Percentiles rank a stretch among this genome's conserved stretches.
These are phyloP conservation scores for Pocillopora meandrina DNA, from an alignment of 92 coral and sea anemone species.

Conservation along the genomic window DNA sequence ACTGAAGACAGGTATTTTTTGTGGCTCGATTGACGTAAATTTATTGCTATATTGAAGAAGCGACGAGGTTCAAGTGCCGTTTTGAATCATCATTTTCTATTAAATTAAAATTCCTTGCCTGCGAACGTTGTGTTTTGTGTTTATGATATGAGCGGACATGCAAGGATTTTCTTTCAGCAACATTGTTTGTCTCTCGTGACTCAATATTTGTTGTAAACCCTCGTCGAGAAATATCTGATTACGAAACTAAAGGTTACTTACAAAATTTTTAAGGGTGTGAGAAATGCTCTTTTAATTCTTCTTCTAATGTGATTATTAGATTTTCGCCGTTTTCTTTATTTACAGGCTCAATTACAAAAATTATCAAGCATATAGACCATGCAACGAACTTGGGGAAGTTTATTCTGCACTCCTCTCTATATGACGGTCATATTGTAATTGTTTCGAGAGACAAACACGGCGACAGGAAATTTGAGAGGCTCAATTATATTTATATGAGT, in stretches of 20 bases:
- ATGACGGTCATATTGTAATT: constrained; percentile 19
- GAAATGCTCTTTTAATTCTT: neutral
- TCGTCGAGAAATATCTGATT: neutral
- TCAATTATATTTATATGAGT: neutral
- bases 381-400: neutral
- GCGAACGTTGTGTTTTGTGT: neutral
- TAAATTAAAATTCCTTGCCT: neutral
- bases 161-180: constrained; percentile 5
- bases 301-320: neutral
- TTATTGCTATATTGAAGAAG: neutral
- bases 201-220: constrained; percentile 39
- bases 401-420: constrained; percentile 14
- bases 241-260: constrained; percentile 11
- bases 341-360: neutral
- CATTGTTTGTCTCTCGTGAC: constrained; percentile 26
- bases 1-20: constrained; percentile 2
- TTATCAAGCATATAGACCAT: too few relatives aligned
- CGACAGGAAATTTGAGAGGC: constrained; percentile 16
- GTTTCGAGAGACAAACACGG: constrained; percentile 20
- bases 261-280: neutral
- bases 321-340: constrained; percentile 12
- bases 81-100: neutral
- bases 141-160: constrained; percentile 3
- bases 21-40: neutral
- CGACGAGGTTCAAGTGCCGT: neutral